These are phyloP conservation scores for Cheirogaleus medius DNA, from an alignment of 2,113 vertebrate genomes.

Conservation along the genomic window DNA sequence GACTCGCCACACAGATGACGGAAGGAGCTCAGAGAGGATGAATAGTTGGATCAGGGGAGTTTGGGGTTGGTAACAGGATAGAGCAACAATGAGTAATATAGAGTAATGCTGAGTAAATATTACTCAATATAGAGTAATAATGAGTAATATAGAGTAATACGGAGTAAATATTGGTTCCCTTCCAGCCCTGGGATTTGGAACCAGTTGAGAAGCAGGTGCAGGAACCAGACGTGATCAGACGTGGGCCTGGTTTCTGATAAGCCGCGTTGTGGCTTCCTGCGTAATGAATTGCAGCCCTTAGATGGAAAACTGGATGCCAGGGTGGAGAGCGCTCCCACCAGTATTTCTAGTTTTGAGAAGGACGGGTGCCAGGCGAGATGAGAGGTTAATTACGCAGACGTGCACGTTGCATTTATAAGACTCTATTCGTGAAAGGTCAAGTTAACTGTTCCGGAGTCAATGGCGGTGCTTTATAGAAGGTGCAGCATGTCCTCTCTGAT, in stretches of 20 bases:
- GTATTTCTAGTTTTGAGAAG: not conserved
- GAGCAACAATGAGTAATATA: not conserved
- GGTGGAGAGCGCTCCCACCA: too few species aligned
- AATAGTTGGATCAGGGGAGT: too few species aligned
- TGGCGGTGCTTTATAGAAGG: not conserved
- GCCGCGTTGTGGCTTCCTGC: not conserved
- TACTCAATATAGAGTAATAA: not conserved
- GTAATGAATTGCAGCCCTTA: not conserved
- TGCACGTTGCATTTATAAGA: fast-evolving
- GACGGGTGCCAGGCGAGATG: too few species aligned
- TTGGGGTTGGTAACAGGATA: too few species aligned
- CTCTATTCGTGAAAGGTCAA: not conserved
- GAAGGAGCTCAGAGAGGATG: not conserved
- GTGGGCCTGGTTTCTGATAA: not conserved
- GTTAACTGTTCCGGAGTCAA: not conserved
- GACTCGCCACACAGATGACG: not conserved
- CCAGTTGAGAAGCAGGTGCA: not conserved
- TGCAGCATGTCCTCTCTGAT: fast-evolving
- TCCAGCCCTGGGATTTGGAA: not conserved
- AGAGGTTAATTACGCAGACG: not conserved
- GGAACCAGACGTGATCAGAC: not conserved
- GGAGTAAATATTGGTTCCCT: not conserved
- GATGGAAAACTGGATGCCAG: fast-evolving
- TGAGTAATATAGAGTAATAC: not conserved
- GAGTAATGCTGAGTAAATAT: not conserved